phyloP scores from a whole-genome alignment of 2,888 invertebrate genomes.

The Volucella bombylans region DNA sequence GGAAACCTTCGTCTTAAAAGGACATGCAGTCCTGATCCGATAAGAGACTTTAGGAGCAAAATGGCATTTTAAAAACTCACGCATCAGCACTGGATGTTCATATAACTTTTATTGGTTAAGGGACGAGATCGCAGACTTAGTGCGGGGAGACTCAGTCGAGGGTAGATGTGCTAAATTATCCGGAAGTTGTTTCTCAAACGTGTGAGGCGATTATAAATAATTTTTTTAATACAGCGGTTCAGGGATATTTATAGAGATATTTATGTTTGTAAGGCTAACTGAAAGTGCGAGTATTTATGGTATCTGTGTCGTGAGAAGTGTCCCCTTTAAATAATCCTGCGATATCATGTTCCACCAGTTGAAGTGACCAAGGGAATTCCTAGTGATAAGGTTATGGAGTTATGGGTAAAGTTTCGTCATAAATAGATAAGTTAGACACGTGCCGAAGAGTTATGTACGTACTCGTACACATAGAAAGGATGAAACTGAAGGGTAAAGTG shows the following conservation, averaged over 20 bases:
- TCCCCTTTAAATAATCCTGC: constrained; percentile 13
- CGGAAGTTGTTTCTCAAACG: constrained; percentile 44
- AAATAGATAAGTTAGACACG: constrained; percentile 22
- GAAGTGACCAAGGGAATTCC: constrained; percentile 7
- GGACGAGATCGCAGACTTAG: neutral
- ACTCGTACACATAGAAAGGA: too few species aligned
- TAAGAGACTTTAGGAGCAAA: constrained; percentile 49
- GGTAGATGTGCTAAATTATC: constrained; percentile 61
- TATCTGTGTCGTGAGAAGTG: neutral
- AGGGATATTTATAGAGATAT: constrained; percentile 32
- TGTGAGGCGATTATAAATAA: constrained; percentile 42
- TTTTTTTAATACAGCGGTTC: constrained; percentile 8
- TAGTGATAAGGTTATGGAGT: constrained; percentile 2
- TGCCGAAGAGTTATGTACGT: neutral
- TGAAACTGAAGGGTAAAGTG: too few species aligned
- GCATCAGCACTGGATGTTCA: constrained; percentile 19
- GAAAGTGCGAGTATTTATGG: neutral
- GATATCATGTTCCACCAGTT: neutral
- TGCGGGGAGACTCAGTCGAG: constrained; percentile 1
- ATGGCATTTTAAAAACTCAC: constrained; percentile 46
- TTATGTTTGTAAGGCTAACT: neutral
- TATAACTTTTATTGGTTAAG: neutral
- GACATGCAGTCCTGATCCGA: constrained; percentile 35
- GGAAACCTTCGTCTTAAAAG: constrained; percentile 11
- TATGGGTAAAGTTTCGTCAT: constrained; percentile 19